These are phyloP conservation scores for Datnioides undecimradiatus DNA, from an alignment of 2,113 vertebrate genomes.

Conservation along the genomic window DNA sequence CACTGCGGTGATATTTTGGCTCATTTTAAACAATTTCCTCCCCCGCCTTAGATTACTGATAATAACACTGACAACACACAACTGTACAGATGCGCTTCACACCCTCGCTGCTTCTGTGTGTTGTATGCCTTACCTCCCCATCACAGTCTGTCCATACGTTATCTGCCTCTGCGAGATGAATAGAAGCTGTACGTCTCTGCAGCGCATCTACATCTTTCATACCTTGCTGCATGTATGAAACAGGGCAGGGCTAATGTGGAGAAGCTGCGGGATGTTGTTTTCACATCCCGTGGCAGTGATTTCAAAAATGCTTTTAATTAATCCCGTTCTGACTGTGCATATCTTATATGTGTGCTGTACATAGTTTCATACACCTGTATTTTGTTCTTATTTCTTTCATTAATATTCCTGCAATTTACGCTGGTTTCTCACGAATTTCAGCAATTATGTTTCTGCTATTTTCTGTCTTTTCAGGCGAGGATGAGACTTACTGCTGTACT, in stretches of 20 bases:
- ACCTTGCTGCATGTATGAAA: not conserved
- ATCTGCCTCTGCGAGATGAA: not conserved
- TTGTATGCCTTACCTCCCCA: not conserved
- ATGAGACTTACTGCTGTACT: not conserved
- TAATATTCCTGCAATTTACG: too few relatives aligned
- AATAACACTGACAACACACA: constrained; percentile 6
- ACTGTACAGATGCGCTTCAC: not conserved
- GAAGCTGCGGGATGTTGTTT: not conserved
- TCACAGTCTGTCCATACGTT: not conserved
- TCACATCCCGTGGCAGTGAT: not conserved
- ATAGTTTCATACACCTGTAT: not conserved
- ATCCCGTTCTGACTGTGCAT: not conserved
- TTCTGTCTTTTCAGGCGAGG: not conserved
- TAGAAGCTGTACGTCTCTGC: not conserved
- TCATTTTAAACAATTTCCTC: constrained; percentile 51
- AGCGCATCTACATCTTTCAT: not conserved
- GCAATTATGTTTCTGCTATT: not conserved
- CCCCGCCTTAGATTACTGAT: constrained; percentile 29
- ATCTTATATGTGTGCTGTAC: not conserved
- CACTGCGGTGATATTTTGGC: constrained; percentile 48
- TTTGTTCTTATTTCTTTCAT: not conserved
- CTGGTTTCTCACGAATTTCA: not conserved
- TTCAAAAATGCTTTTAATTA: not conserved
- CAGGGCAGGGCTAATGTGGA: not conserved
- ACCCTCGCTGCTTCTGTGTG: not conserved